Evolutionary conservation across 1,140 invertebrate species (phyloP), one percentile per base, ranked within the genome.

Genomic region (Lasioglossum albipes): DNA sequence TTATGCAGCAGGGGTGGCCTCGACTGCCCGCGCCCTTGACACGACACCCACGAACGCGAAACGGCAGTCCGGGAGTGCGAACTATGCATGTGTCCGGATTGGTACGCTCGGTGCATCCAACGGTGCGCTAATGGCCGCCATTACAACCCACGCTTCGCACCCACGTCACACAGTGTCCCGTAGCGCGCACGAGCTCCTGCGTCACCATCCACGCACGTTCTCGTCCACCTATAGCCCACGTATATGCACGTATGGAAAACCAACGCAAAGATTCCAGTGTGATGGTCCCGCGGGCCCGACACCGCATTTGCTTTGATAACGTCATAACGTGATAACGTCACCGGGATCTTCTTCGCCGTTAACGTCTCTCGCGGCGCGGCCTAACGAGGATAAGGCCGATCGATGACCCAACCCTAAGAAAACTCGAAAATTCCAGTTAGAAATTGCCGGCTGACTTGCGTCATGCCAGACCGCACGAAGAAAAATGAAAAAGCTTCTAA

Each of bases 101-200:
- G 45, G 45, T 49, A 13, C 52, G 31, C 31, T 13, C 6, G 7
- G 41, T 36, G 31, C 18, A 42, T 20, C 0, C 59, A 52, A 13
- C 31, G 57, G 13, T 41, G 20, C 0, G 16, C 20, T 64, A 72
- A 72, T 42, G 75, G 54, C 18, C 6, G 5, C 68, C 59, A 36
- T 72, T 42, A n/a, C 59, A 3, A 72, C 75, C 59, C 31, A 64
- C 59, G 68, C 45, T 72, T 12, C n/a, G 2, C 31, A 9, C n/a
- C 68, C 5, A 42, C 75, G 59, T 72, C 68, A 71, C 16, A 27
- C 52, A 36, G 36, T 5, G 36, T 36, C 5, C 20, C 20, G 31
- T 66, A 13, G 36, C 41, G 36, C 41, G 10, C 18, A 45, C 49
- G 42, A n/a, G 9, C 45, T 42, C 36, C 36, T 64, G 18, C 68